Percentiles rank a stretch among this genome's conserved stretches.
These are phyloP conservation scores for Mus spicilegus DNA, from an alignment of 2,113 vertebrate genomes.

Conservation along the genomic window DNA sequence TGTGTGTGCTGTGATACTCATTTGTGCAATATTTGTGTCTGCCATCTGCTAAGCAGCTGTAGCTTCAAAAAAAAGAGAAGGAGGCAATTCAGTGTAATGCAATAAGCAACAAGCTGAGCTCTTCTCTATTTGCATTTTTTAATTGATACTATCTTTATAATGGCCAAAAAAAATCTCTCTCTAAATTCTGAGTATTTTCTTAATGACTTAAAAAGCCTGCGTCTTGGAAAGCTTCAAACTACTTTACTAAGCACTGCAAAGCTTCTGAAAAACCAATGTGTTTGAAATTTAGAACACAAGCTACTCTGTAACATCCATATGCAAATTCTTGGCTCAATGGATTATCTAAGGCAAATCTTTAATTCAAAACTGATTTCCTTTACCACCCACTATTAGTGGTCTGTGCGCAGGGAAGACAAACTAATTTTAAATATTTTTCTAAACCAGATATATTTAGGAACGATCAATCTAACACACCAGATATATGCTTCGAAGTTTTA, in stretches of 20 bases:
- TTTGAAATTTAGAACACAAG: conserved; percentile 58
- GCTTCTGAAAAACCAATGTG: conserved; percentile 47
- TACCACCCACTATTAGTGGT: conserved; percentile 62
- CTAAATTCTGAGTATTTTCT: conserved; percentile 51
- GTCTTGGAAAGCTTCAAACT: conserved; percentile 37
- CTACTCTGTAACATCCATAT: conserved; percentile 36
- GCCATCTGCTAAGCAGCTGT: conserved; percentile 70
- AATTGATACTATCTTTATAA: conserved; percentile 38
- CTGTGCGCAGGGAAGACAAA: conserved; percentile 39
- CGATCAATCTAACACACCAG: conserved; percentile 46
- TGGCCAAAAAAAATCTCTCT: conserved; percentile 14
- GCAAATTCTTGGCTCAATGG: conserved; percentile 52
- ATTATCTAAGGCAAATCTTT: conserved; percentile 72
- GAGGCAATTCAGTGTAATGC: not conserved
- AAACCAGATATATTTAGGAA: conserved; percentile 60
- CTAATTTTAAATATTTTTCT: conserved; percentile 68
- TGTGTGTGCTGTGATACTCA: not conserved
- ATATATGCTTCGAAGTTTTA: conserved; percentile 46
- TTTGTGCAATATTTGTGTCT: conserved; percentile 49
- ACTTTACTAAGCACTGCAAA: conserved; percentile 50
- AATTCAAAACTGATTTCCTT: conserved; percentile 72
- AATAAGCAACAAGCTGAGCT: conserved; percentile 14
- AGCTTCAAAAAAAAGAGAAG: conserved; percentile 40
- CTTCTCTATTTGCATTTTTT: conserved; percentile 36
- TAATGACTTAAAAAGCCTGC: conserved; percentile 15